Base-by-base conservation (phyloP, 2,888 invertebrate species). In the Hemithea aestivaria region DNA sequence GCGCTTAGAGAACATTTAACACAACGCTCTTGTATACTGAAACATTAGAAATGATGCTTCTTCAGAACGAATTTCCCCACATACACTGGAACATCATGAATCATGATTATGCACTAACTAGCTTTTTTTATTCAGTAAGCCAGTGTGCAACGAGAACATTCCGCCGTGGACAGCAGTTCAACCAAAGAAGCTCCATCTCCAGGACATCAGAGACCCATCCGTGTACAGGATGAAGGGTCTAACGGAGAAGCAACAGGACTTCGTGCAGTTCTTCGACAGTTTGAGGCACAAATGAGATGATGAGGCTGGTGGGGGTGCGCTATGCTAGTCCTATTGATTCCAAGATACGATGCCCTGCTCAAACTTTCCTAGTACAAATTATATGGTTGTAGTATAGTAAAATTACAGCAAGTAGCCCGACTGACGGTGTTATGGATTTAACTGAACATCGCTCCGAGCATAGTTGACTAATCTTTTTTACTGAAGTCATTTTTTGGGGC, bases 181-280 rank as follows among this genome's bases (percentile, higher is more conserved):
- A 10, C 25, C 46, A 2, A 38, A 35, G 1, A 28, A 49, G 7
- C 34, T 61, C 5, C 43, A 46, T 27, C 73, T 71, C 48, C 66
- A 73, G 44, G 62, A 69, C 25, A 67, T 83, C 11, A 12, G 31
- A 7, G 51, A 49, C 8, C 52, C 37, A 12, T 66, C 72, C 6
- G 25, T 28, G 32, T 58, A 51, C 40, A 37, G 48, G 7, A 48
- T 47, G 22, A 46, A 45, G 8, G 48, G 53, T 6, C 40, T 67
- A 1, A 55, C 66, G 6, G 35, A 48, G 2, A 51, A 56, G 1
- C 67, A 72, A 30, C 43, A 36, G 12, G 61, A 72, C 2, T 55
- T 66, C 40, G 29, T 65, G 7, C 41, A 51, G 6, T 80, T 82
- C 62, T 80, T 70, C 45, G 72, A 76, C 37, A 51, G 38, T 10